Conservation (phyloP, 2,888 invertebrate species). For the Acrobasis consociella region DNA sequence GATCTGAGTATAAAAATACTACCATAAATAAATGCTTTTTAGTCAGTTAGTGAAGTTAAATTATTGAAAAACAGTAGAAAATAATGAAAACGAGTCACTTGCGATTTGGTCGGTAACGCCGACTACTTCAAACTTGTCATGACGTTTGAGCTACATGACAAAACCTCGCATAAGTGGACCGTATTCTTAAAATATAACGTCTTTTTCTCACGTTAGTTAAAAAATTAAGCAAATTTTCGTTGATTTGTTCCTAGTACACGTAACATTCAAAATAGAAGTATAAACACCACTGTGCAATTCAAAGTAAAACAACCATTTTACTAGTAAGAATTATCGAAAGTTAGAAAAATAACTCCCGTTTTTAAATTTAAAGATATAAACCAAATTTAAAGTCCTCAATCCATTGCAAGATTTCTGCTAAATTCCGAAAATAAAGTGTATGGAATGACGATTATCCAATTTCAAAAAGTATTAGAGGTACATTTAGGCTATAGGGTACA, state of each 20-base stretch:
- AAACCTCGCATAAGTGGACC: no score
- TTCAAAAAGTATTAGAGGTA: neutral
- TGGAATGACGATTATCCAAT: neutral
- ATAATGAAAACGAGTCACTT: no score
- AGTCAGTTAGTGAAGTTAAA: neutral
- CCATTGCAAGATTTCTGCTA: neutral
- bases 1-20: neutral
- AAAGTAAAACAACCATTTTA: neutral
- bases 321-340: no score
- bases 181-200: no score
- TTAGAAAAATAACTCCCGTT: neutral
- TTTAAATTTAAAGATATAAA: neutral
- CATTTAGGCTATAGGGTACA: neutral
- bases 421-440: neutral
- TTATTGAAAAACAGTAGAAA: no score
- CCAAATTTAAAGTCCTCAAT: neutral
- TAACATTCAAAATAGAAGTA: neutral
- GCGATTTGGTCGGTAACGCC: no score
- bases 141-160: no score
- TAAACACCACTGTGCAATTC: neutral
- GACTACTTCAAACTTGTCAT: no score
- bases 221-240: slow-evolving; percentile 6
- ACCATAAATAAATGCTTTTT: neutral
- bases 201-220: neutral
- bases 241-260: slow-evolving; percentile 1